Conservation (phyloP, 2,113 vertebrate genomes). For the Pachyramphus minor region DNA sequence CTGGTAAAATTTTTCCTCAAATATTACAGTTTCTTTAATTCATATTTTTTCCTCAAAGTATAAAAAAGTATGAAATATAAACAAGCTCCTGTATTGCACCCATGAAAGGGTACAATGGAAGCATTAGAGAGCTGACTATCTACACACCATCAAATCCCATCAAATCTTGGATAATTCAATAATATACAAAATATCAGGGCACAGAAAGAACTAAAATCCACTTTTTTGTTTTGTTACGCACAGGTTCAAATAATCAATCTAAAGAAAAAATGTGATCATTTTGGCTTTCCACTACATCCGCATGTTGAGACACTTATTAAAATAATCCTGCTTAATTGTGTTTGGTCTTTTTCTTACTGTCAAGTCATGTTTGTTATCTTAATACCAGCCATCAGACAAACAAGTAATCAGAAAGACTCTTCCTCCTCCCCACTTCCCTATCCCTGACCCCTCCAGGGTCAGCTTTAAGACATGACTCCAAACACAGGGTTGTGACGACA, state of each 20-base stretch:
- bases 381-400: constrained; percentile 79
- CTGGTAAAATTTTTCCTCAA: constrained; percentile 60
- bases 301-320: constrained; percentile 80
- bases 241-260: constrained; percentile 77
- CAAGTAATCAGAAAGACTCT: constrained; percentile 76
- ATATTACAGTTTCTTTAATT: constrained; percentile 73
- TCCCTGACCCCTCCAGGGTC: constrained; percentile 60
- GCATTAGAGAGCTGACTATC: constrained; percentile 80
- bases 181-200: constrained; percentile 84
- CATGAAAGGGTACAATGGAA: constrained; percentile 75
- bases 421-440: constrained; percentile 63
- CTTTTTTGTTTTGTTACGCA: constrained; percentile 74
- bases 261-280: constrained; percentile 78
- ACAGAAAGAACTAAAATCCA: constrained; percentile 82
- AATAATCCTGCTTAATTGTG: constrained; percentile 79
- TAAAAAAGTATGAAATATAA: constrained; percentile 96
- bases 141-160: constrained; percentile 78
- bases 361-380: constrained; percentile 76
- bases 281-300: constrained; percentile 79
- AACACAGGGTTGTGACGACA: constrained; percentile 99
- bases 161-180: constrained; percentile 78
- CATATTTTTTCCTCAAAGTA: constrained; percentile 83
- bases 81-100: constrained; percentile 83
- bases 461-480: constrained; percentile 96
- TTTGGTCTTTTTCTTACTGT: constrained; percentile 81